Evolutionary conservation across 2,888 invertebrate genomes (phyloP).

Genomic region (Pteria penguin): DNA sequence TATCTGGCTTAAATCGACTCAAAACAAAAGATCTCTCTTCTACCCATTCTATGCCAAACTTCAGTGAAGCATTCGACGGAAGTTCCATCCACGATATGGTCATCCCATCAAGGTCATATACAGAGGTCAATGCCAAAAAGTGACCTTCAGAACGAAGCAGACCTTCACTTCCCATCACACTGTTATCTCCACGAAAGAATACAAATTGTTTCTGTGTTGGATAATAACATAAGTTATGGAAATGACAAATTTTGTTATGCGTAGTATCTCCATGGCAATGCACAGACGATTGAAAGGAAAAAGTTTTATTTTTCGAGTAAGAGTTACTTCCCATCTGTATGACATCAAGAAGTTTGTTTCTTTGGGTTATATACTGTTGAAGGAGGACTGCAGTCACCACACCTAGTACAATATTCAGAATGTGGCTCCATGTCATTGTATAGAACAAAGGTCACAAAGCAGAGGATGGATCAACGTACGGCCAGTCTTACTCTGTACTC

Average conservation of each 20-base stretch:
- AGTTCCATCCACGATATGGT: constrained; percentile 75
- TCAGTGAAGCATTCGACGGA: constrained; percentile 58
- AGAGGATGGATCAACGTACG: too few relatives aligned
- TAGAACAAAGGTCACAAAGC: too few relatives aligned
- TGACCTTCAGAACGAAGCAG: constrained; percentile 62
- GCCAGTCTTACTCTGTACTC: too few relatives aligned
- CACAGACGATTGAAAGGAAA: neutral
- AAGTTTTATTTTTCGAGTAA: too few relatives aligned
- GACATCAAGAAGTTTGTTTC: too few relatives aligned
- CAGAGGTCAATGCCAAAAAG: constrained; percentile 75
- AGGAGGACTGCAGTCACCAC: too few relatives aligned
- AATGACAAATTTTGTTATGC: neutral
- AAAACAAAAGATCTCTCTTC: constrained; percentile 72
- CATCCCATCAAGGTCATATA: constrained; percentile 78
- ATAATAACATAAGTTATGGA: neutral
- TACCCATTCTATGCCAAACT: constrained; percentile 61
- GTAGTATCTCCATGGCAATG: neutral
- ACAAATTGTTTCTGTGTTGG: neutral
- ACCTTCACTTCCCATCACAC: neutral
- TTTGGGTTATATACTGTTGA: too few relatives aligned
- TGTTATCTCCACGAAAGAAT: neutral
- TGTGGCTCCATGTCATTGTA: too few relatives aligned
- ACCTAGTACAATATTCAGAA: too few relatives aligned
- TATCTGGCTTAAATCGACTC: constrained; percentile 81
- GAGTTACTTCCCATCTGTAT: too few relatives aligned